A percentile compares a stretch with the other conserved stretches of the same genome.
Evolutionary conservation across 2,113 vertebrate genomes (phyloP).

Genomic region (Charina bottae): DNA sequence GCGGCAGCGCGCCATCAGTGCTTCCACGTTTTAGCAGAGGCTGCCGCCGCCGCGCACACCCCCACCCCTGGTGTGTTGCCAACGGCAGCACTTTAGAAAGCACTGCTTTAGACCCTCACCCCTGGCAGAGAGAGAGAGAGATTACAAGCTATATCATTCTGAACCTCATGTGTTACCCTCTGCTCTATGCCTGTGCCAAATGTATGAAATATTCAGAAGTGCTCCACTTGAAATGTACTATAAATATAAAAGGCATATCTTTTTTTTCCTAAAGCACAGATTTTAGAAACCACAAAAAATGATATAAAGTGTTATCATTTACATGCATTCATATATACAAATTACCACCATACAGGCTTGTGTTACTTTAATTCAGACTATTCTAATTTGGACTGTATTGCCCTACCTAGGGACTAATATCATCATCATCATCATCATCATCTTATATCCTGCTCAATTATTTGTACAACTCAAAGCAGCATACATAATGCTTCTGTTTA

Average conservation of each 20-base stretch:
- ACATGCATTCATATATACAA: neutral
- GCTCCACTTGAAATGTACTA: conserved; percentile 36
- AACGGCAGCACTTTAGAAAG: too few relatives aligned
- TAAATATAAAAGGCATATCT: conserved; percentile 56
- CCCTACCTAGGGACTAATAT: too few relatives aligned
- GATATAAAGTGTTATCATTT: neutral
- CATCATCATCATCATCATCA: too few relatives aligned
- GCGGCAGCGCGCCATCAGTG: too few relatives aligned
- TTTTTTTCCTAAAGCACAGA: neutral
- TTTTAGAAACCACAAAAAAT: conserved; percentile 30
- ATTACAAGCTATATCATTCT: conserved; percentile 10
- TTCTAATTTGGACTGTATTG: neutral
- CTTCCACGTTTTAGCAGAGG: too few relatives aligned
- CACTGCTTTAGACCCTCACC: neutral
- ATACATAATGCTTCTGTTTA: too few relatives aligned
- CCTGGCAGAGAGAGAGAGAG: neutral
- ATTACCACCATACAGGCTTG: neutral
- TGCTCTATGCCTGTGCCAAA: conserved; percentile 32
- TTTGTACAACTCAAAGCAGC: too few relatives aligned
- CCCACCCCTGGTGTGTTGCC: too few relatives aligned
- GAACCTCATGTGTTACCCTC: conserved; percentile 44
- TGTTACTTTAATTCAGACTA: neutral
- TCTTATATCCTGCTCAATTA: too few relatives aligned
- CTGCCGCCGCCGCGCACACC: too few relatives aligned
- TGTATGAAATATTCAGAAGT: conserved; percentile 31